phyloP scores from a whole-genome alignment of 2,797 vertebrate species.

The Brotogeris chrysoptera region DNA sequence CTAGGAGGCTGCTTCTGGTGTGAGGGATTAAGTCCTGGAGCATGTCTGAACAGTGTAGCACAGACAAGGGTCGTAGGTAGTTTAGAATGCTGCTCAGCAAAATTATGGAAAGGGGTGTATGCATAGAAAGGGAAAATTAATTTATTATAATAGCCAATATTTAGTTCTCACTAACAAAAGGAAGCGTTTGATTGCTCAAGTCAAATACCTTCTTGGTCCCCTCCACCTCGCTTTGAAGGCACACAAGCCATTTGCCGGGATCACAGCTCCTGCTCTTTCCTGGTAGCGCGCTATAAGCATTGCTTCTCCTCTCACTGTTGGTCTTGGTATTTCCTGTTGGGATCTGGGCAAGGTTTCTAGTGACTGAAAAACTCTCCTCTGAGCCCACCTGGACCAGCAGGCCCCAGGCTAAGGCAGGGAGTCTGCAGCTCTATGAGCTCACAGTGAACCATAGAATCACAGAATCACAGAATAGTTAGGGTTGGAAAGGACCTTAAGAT shows the following conservation, averaged over 20 bases:
- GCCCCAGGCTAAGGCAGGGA: background rate
- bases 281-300: fast-evolving
- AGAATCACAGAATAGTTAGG: background rate
- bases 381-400: background rate
- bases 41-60: background rate
- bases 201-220: background rate
- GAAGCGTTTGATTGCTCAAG: background rate
- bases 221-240: background rate
- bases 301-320: background rate
- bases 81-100: background rate
- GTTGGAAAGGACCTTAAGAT: background rate
- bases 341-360: background rate
- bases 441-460: background rate
- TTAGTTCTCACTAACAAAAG: background rate
- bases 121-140: background rate
- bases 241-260: background rate
- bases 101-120: background rate
- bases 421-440: background rate
- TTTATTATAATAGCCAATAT: background rate
- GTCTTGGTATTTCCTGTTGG: background rate
- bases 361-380: background rate
- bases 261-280: background rate
- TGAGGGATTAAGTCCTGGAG: background rate
- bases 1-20: background rate
- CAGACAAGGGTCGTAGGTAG: background rate